Conservation (phyloP, 2,888 invertebrate species). For the Tetheella fluctuosa region DNA sequence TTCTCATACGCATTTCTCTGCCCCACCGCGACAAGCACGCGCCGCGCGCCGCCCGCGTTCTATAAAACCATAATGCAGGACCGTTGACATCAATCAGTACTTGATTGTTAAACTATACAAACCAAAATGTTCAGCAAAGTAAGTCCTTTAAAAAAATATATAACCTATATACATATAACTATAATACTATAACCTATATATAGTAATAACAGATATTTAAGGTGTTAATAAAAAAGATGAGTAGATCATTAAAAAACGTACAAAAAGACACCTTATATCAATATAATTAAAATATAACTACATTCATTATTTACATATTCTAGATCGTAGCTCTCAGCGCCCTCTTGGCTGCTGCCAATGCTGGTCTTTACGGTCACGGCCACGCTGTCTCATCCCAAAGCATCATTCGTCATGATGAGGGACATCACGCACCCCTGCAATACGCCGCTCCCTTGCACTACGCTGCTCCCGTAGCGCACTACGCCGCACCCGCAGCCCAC, state of each 20-base stretch:
- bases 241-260: too few species aligned
- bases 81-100: slow-evolving; percentile 58
- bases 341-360: slow-evolving; percentile 73
- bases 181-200: too few species aligned
- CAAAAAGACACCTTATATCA: background rate
- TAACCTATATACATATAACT: too few species aligned
- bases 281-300: background rate
- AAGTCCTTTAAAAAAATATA: slow-evolving; percentile 29
- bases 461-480: slow-evolving; percentile 33
- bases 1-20: slow-evolving; percentile 57
- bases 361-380: slow-evolving; percentile 66
- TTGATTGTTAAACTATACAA: slow-evolving; percentile 48
- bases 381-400: slow-evolving; percentile 67
- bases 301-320: slow-evolving; percentile 19
- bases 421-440: slow-evolving; percentile 54
- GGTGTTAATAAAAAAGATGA: too few species aligned
- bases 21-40: slow-evolving; percentile 55
- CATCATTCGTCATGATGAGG: slow-evolving; percentile 64
- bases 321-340: slow-evolving; percentile 72
- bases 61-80: slow-evolving; percentile 61
- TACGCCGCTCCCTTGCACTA: slow-evolving; percentile 37
- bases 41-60: slow-evolving; percentile 38
- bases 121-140: slow-evolving; percentile 64
- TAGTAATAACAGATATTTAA: too few species aligned
- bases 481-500: slow-evolving; percentile 26